These are phyloP conservation scores for Myanophis thanlyinensis DNA, from an alignment of 2,113 vertebrate species.

Conservation along the genomic window DNA sequence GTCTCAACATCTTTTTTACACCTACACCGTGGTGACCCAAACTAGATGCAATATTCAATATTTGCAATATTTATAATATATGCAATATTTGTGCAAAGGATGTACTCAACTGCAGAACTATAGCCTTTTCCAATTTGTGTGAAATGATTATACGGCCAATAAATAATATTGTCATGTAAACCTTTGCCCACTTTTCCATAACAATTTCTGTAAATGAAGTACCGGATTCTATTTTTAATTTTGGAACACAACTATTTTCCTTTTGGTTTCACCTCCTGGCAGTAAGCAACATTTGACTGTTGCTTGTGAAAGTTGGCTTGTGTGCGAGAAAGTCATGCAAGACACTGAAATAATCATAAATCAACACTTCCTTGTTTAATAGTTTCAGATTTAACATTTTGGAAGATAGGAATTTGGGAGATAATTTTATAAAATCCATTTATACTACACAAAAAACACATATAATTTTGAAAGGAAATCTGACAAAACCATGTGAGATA, in stretches of 20 bases:
- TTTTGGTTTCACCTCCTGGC: fast-evolving
- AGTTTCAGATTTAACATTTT: not conserved
- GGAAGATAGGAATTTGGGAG: not conserved
- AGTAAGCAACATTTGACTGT: fast-evolving
- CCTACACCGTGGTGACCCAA: not conserved
- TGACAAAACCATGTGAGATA: not conserved
- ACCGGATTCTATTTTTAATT: not conserved
- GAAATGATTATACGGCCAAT: not conserved
- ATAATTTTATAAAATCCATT: not conserved
- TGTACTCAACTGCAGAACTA: not conserved
- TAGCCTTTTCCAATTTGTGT: not conserved
- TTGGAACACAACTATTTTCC: slow-evolving; percentile 1
- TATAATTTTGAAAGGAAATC: not conserved
- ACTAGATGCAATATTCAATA: not conserved
- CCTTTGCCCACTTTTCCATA: not conserved
- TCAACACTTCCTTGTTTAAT: slow-evolving; percentile 16
- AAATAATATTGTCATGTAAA: not conserved
- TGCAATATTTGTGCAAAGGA: not conserved
- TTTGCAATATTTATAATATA: not conserved
- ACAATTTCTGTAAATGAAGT: not conserved
- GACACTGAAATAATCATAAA: slow-evolving; percentile 54
- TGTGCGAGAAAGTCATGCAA: slow-evolving; percentile 43
- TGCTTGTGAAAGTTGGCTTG: not conserved
- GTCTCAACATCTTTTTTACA: not conserved
- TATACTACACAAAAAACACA: not conserved